Base-by-base conservation (phyloP, 2,797 vertebrate genomes). In the Euthynnus affinis region DNA sequence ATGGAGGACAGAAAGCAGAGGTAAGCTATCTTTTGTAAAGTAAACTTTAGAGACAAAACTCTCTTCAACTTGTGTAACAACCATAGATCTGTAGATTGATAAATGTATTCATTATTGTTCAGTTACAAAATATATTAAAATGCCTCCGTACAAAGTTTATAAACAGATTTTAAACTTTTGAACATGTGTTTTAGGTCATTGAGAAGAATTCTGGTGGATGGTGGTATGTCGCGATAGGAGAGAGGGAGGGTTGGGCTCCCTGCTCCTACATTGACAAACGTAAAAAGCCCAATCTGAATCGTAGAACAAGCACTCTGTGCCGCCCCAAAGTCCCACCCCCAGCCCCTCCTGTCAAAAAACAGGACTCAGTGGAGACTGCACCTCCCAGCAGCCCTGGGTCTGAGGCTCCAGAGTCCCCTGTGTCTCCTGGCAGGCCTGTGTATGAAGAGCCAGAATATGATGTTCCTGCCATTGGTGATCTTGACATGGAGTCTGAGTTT, bases 181-280 rank as follows among this genome's bases (percentile, higher is more conserved):
- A 20, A 37, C 27, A 52, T 86, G 17, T 56, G 56, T 66, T 91
- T 72, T 83, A 99, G 99, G 99, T 99, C 65, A 99, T 99, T 37
- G 99, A 99, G 90, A 99, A 99, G 93, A 99, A 99, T 91, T 99
- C 98, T 7, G 97, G 98, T 2, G 99, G 99, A 61, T 99, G 99
- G 99, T 99, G 99, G 99, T 99, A 99, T 0, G 98, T 99, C 81
- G 98, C 99, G 86, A 99, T 99, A 25, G 98, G 98, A 57, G 98
- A 99, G 61, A 97, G 96, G 84, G 99, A 99, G 88, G 99, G 99
- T 85, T 99, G 99, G 99, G 99, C 99, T 85, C 98, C 99, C 13
- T 98, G 97, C 3, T 99, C 98, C 40, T 99, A 98, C 77, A 99
- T 99, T 52, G 99, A 99, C 85, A 99, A 99, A 92, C 98, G 99